A percentile compares a stretch with the other conserved stretches of the same genome.
These are phyloP conservation scores for Acanthurus tractus DNA, from an alignment of 2,797 vertebrate species.

Conservation along the genomic window DNA sequence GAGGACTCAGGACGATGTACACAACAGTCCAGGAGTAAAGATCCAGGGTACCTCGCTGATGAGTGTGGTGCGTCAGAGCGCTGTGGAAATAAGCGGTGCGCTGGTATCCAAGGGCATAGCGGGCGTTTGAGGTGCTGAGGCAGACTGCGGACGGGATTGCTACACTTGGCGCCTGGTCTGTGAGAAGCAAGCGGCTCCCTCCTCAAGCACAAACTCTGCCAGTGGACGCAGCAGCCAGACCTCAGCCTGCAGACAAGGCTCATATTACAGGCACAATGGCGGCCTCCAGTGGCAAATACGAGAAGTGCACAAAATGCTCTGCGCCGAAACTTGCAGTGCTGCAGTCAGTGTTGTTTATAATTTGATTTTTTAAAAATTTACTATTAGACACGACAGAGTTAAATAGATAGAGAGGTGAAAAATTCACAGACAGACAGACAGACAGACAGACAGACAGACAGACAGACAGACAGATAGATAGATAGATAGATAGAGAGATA, in stretches of 20 bases:
- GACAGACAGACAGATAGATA: too few relatives aligned
- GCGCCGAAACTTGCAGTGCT: background rate
- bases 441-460: too few relatives aligned
- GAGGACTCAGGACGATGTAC: constrained; percentile 55
- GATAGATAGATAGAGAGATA: too few relatives aligned
- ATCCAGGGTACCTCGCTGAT: constrained; percentile 51
- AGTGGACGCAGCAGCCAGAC: constrained; percentile 60
- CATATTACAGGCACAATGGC: constrained; percentile 61
- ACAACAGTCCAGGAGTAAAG: constrained; percentile 45
- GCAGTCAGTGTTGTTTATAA: background rate
- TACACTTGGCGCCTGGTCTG: constrained; percentile 77
- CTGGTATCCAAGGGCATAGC: constrained; percentile 81
- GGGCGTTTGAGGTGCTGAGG: constrained; percentile 81
- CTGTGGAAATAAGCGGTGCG: constrained; percentile 50
- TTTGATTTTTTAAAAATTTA: too few relatives aligned
- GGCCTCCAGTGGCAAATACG: constrained; percentile 47
- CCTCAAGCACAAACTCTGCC: constrained; percentile 69
- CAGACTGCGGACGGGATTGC: constrained; percentile 81
- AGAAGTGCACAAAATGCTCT: background rate
- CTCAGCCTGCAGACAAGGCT: constrained; percentile 43
- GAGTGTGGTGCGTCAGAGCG: constrained; percentile 50
- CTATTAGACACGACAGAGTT: too few relatives aligned
- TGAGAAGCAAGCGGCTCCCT: constrained; percentile 76
- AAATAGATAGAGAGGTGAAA: too few relatives aligned
- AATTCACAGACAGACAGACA: too few relatives aligned